A percentile compares a stretch with the other conserved stretches of the same genome.
Conservation (phyloP, 2,888 invertebrate genomes). For the Aphelenchoides bicaudatus region DNA sequence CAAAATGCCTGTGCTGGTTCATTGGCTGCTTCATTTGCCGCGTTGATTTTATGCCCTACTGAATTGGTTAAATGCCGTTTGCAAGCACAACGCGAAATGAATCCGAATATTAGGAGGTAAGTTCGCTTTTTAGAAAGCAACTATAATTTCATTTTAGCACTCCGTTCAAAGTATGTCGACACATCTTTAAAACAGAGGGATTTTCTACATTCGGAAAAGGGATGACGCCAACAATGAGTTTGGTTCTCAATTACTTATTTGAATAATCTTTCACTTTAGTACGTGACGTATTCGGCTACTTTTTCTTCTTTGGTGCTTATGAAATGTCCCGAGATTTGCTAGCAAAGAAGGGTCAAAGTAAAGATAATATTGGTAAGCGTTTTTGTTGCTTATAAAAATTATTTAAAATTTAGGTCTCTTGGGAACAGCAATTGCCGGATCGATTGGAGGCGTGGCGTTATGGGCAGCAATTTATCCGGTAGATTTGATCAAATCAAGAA, state of each 20-base stretch:
- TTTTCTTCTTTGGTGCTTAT: slow-evolving; percentile 97
- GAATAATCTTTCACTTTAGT: no score
- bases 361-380: slow-evolving; percentile 66
- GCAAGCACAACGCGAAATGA: slow-evolving; percentile 81
- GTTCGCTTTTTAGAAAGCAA: no score
- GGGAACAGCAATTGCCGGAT: slow-evolving; percentile 83
- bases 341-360: slow-evolving; percentile 65
- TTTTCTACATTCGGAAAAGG: slow-evolving; percentile 62
- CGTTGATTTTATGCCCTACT: slow-evolving; percentile 90
- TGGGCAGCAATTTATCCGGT: slow-evolving; percentile 79
- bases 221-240: slow-evolving; percentile 58
- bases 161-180: slow-evolving; percentile 65
- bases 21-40: slow-evolving; percentile 91
- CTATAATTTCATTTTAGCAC: slow-evolving; percentile 41
- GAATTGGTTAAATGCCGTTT: slow-evolving; percentile 88
- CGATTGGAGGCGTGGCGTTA: slow-evolving; percentile 81
- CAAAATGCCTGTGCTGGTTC: slow-evolving; percentile 73
- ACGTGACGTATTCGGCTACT: slow-evolving; percentile 90
- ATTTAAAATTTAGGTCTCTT: slow-evolving; percentile 61
- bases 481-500: slow-evolving; percentile 92
- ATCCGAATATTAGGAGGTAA: slow-evolving; percentile 22
- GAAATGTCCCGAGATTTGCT: slow-evolving; percentile 71
- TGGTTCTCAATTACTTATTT: no score
- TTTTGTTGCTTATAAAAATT: not conserved
- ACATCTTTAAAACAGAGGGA: slow-evolving; percentile 75